These are phyloP conservation scores for Serripes groenlandicus DNA, from an alignment of 2,888 invertebrate species.

Conservation along the genomic window DNA sequence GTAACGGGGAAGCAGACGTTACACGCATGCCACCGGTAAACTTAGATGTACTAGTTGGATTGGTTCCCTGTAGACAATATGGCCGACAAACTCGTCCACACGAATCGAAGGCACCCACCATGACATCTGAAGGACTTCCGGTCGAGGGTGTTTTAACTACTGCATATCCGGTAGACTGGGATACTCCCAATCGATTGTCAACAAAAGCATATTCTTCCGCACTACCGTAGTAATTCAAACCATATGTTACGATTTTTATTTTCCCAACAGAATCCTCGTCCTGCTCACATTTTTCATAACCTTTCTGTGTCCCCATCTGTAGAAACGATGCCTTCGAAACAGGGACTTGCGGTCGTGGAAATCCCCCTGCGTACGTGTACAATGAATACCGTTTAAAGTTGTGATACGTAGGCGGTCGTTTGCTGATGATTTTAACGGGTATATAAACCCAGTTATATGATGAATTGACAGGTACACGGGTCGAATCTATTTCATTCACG, in stretches of 20 bases:
- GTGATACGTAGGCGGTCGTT: conserved; percentile 22
- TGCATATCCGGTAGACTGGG: conserved; percentile 33
- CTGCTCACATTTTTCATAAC: conserved; percentile 27
- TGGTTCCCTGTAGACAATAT: conserved; percentile 17
- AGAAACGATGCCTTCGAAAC: conserved; percentile 14
- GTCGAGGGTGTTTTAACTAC: conserved; percentile 33
- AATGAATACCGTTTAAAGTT: conserved; percentile 34
- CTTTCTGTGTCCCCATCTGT: conserved; percentile 14
- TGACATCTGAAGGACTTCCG: conserved; percentile 28
- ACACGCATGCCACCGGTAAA: conserved; percentile 53
- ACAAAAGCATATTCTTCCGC: conserved; percentile 47
- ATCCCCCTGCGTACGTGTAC: conserved; percentile 13
- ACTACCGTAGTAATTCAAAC: conserved; percentile 46
- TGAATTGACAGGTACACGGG: neutral
- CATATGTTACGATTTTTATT: conserved; percentile 51
- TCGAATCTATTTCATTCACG: conserved; percentile 21
- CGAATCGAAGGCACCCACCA: conserved; percentile 56
- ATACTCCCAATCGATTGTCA: conserved; percentile 55
- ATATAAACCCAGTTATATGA: conserved; percentile 36
- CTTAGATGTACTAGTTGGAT: neutral
- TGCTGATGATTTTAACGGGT: conserved; percentile 43
- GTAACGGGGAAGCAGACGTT: conserved; percentile 22
- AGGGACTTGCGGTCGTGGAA: conserved; percentile 6
- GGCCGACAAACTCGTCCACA: conserved; percentile 60
- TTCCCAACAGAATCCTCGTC: conserved; percentile 38